A percentile compares a stretch with the other conserved stretches of the same genome.
phyloP scores from a whole-genome alignment of 2,797 vertebrate species.

The Protosalanx chinensis region DNA sequence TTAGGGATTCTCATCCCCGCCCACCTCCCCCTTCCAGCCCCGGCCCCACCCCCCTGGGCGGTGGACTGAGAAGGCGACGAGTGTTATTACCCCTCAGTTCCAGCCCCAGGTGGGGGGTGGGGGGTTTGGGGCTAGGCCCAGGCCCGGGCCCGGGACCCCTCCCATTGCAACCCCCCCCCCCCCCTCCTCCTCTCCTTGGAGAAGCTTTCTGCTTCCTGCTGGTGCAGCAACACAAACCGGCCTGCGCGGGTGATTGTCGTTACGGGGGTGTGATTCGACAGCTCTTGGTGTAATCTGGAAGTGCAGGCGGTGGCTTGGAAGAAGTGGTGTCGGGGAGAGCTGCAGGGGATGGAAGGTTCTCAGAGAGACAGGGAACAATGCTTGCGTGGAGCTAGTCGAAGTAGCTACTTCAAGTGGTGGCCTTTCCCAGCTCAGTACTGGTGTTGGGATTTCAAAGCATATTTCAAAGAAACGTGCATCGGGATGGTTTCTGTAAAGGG shows the following conservation, averaged over 20 bases:
- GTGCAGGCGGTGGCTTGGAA: neutral
- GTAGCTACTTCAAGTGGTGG: too few relatives aligned
- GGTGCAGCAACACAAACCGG: neutral
- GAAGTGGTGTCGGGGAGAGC: neutral
- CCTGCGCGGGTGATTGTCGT: slow-evolving; percentile 25
- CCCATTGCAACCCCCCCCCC: neutral
- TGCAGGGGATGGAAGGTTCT: neutral
- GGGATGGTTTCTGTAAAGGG: too few relatives aligned
- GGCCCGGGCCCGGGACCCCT: neutral
- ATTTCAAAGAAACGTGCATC: too few relatives aligned
- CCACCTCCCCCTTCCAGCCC: slow-evolving; percentile 12
- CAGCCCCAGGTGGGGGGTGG: slow-evolving; percentile 28
- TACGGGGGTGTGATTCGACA: slow-evolving; percentile 19
- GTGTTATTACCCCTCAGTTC: slow-evolving; percentile 44
- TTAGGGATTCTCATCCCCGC: slow-evolving; percentile 25
- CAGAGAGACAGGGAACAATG: neutral
- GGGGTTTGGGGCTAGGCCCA: slow-evolving; percentile 8
- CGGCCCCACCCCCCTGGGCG: slow-evolving; percentile 6
- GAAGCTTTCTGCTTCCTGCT: slow-evolving; percentile 15
- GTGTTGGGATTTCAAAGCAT: too few relatives aligned
- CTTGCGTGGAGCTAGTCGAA: too few relatives aligned
- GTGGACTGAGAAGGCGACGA: slow-evolving; percentile 38
- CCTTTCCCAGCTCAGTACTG: too few relatives aligned
- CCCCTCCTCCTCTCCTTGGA: neutral
- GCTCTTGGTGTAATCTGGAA: slow-evolving; percentile 8